Evolutionary conservation across 2,113 vertebrate genomes (phyloP), one percentile per base, ranked within the genome.

Genomic region (Oxyruncus cristatus): DNA sequence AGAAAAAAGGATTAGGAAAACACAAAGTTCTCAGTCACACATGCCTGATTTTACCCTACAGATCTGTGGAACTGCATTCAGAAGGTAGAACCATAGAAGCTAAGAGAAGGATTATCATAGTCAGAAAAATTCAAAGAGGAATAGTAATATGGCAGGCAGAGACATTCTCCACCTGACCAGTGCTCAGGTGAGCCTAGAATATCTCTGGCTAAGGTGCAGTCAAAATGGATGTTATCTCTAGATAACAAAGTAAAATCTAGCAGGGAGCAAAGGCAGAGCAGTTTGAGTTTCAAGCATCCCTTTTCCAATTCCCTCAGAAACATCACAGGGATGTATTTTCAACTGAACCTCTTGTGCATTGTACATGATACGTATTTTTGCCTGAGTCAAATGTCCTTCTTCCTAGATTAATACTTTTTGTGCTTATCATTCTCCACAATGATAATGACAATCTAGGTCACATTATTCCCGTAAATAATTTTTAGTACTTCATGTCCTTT

Each of bases 21-120:
- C 6, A n/a, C 3, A 3, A 67, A 47, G 8, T 62, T 49, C 27
- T 92, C 41, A 70, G 26, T 35, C 50, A 39, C 0, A 0, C 22
- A 56, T 7, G 4, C 4, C 12, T 89, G 46, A 56, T 47, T 73
- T 89, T 73, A n/a, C 16, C 21, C 13, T 26, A n/a, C 8, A 44
- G 5, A 62, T 37, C 28, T 52, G 4, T 28, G 6, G 59, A 77
- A 77, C 12, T 66, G 26, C 28, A 55, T 62, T 83, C 33, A n/a
- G 23, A 70, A 55, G 6, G 20, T 6, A 70, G 55, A 77, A 84
- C 18, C 18, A 33, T 11, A 53, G 71, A 93, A 88, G 23, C 3
- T 20, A 76, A 58, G 13, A 39, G 47, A 79, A 70, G 0, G 5
- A 42, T 74, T 52, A 33, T 30, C 33, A 50, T 4, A 1, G 13